These are phyloP conservation scores for Ptiloglossa arizonensis DNA, from an alignment of 1,140 invertebrate genomes.

Conservation along the genomic window DNA sequence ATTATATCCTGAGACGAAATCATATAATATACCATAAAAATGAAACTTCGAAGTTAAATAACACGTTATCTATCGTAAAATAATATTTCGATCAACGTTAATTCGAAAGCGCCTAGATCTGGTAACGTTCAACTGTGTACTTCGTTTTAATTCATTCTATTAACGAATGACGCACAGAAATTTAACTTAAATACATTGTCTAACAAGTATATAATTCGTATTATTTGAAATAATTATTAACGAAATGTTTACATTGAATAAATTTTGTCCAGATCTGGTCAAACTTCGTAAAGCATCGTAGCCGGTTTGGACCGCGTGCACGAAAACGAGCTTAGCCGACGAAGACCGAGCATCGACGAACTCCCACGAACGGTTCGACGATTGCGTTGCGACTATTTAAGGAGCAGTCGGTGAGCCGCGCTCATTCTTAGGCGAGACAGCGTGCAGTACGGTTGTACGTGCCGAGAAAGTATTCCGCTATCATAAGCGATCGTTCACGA, in stretches of 20 bases:
- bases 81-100: too few relatives aligned
- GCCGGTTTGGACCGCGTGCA: slow-evolving; percentile 56
- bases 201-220: neutral
- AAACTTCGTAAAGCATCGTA: slow-evolving; percentile 33
- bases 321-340: slow-evolving; percentile 39
- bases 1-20: too few relatives aligned
- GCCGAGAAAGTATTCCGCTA: neutral
- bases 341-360: slow-evolving; percentile 59
- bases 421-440: slow-evolving; percentile 72
- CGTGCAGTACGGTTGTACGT: slow-evolving; percentile 37
- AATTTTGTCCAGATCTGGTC: slow-evolving; percentile 13
- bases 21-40: too few relatives aligned
- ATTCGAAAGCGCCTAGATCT: too few relatives aligned
- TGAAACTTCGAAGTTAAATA: too few relatives aligned
- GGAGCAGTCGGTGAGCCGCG: slow-evolving; percentile 71
- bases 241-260: neutral
- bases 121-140: too few relatives aligned
- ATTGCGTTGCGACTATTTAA: slow-evolving; percentile 75
- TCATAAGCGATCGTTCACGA: slow-evolving; percentile 24
- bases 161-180: too few relatives aligned
- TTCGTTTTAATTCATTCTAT: too few relatives aligned
- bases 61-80: too few relatives aligned
- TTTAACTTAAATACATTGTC: too few relatives aligned
- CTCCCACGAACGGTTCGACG: slow-evolving; percentile 66
- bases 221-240: neutral